A percentile compares a stretch with the other conserved stretches of the same genome.
Conservation (phyloP, 1,140 invertebrate genomes). For the Marisa cornuarietis region DNA sequence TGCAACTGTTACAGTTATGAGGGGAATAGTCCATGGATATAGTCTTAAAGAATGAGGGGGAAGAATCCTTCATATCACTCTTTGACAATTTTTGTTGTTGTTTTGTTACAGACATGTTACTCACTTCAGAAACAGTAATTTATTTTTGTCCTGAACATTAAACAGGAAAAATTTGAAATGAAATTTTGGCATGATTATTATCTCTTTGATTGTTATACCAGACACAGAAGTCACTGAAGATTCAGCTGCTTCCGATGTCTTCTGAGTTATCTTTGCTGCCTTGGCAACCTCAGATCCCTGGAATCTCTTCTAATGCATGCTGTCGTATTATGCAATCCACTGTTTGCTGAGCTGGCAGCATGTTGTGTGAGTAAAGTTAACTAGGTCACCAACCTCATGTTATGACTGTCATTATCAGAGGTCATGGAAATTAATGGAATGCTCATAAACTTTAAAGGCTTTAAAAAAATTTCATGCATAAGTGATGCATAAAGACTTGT, state of each 20-base stretch:
- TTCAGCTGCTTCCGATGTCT: conserved; percentile 56
- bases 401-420: neutral
- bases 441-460: too few species aligned
- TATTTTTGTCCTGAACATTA: neutral
- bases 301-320: conserved; percentile 52
- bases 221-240: conserved; percentile 43
- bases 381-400: neutral
- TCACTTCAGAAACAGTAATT: neutral
- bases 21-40: too few species aligned
- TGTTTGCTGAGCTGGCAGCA: conserved; percentile 62
- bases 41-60: too few species aligned
- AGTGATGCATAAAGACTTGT: too few species aligned
- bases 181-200: too few species aligned
- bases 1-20: too few species aligned
- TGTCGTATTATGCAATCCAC: conserved; percentile 56
- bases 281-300: conserved; percentile 50
- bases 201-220: conserved; percentile 19
- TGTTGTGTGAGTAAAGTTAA: conserved; percentile 35
- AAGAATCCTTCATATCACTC: neutral
- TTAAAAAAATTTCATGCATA: too few species aligned
- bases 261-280: conserved; percentile 59
- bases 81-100: neutral
- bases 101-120: neutral
- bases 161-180: too few species aligned
- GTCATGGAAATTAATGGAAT: too few species aligned